A percentile compares a stretch with the other conserved stretches of the same genome.
These are phyloP conservation scores for Hyles lineata DNA, from an alignment of 2,888 invertebrate species.

Conservation along the genomic window DNA sequence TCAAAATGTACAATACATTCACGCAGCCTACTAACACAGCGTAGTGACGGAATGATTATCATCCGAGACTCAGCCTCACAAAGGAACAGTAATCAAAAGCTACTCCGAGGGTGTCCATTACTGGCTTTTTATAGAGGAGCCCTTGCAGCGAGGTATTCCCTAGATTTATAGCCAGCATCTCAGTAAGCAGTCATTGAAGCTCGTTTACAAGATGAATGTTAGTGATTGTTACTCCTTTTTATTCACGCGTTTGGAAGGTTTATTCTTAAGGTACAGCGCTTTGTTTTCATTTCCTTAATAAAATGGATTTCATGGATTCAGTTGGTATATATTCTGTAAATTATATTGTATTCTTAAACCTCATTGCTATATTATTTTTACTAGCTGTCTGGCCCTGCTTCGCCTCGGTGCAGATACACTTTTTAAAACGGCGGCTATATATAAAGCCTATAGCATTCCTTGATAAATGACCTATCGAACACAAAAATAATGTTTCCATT, in stretches of 20 bases:
- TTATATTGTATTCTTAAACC: too few relatives aligned
- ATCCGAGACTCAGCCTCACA: constrained; percentile 29
- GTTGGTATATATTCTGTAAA: neutral
- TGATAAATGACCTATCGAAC: too few relatives aligned
- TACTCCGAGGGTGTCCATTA: constrained; percentile 35
- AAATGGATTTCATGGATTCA: neutral
- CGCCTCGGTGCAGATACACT: too few relatives aligned
- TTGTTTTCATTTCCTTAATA: neutral
- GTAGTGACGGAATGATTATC: neutral
- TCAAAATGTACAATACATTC: neutral
- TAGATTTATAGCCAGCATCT: constrained; percentile 7
- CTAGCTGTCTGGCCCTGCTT: too few relatives aligned
- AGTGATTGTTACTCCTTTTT: constrained; percentile 8
- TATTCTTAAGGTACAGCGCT: neutral
- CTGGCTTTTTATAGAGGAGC: constrained; percentile 40
- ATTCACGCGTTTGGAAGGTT: neutral
- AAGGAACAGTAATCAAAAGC: constrained; percentile 56
- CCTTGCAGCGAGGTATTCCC: neutral
- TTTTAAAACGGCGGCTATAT: too few relatives aligned
- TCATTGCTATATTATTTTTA: too few relatives aligned
- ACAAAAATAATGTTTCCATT: too few relatives aligned
- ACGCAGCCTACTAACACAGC: neutral
- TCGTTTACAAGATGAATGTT: constrained; percentile 26
- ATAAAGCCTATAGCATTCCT: too few relatives aligned
- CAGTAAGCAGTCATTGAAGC: constrained; percentile 7